phyloP scores from a whole-genome alignment of 2,888 invertebrate genomes.

The Apomyelois bistriatella region DNA sequence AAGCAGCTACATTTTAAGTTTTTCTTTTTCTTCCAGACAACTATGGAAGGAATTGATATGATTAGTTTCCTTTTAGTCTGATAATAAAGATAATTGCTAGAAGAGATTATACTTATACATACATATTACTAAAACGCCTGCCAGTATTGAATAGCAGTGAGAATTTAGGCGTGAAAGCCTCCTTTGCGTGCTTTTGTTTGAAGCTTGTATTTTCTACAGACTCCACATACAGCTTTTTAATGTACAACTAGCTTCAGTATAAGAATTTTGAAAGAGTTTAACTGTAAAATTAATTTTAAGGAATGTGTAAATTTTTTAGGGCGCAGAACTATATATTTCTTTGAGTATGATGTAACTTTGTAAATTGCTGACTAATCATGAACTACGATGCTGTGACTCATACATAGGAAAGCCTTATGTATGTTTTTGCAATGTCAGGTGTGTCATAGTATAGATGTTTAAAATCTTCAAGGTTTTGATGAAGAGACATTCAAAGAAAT shows the following conservation, averaged over 20 bases:
- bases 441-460: neutral
- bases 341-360: neutral
- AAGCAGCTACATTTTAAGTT: too few relatives aligned
- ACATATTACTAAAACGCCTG: conserved; percentile 1
- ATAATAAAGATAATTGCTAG: too few relatives aligned
- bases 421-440: neutral
- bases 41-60: too few relatives aligned
- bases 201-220: neutral
- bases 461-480: neutral
- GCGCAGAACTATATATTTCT: too few relatives aligned
- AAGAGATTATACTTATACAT: too few relatives aligned
- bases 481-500: too few relatives aligned
- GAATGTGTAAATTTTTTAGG: too few relatives aligned
- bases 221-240: neutral
- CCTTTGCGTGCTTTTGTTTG: neutral
- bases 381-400: neutral
- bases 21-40: too few relatives aligned
- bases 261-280: too few relatives aligned
- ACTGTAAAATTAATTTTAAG: too few relatives aligned
- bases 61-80: too few relatives aligned
- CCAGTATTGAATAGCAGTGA: neutral
- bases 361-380: neutral
- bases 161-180: neutral
- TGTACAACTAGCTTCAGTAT: too few relatives aligned
- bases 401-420: neutral